These are phyloP conservation scores for Selenia dentaria DNA, from an alignment of 2,888 invertebrate species.

Conservation along the genomic window DNA sequence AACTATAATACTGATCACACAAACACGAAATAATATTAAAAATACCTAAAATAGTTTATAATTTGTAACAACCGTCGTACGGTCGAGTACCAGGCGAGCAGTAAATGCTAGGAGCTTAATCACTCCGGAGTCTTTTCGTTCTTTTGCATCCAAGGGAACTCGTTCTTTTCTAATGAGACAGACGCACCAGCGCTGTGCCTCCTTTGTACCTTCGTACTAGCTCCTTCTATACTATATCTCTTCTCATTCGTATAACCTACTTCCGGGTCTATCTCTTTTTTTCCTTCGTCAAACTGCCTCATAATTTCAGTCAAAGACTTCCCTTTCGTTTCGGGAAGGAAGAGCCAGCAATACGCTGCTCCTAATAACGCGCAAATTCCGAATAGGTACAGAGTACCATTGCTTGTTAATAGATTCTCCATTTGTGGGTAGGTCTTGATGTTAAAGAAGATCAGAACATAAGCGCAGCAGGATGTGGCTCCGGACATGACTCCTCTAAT, in stretches of 20 bases:
- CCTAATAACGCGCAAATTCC: conserved; percentile 85
- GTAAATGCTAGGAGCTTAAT: conserved; percentile 28
- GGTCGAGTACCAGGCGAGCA: conserved; percentile 44
- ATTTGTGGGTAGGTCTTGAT: conserved; percentile 89
- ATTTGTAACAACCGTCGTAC: conserved; percentile 28
- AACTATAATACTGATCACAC: conserved; percentile 72
- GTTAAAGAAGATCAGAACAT: conserved; percentile 88
- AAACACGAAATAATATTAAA: conserved; percentile 36
- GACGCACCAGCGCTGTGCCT: conserved; percentile 73
- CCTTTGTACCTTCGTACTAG: conserved; percentile 56
- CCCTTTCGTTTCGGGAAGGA: conserved; percentile 89
- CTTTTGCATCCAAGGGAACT: conserved; percentile 55
- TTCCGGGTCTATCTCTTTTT: conserved; percentile 65
- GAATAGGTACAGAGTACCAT: conserved; percentile 87
- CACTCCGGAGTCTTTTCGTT: conserved; percentile 41
- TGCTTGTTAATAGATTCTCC: conserved; percentile 81
- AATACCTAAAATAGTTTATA: conserved; percentile 38
- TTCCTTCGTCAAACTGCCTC: conserved; percentile 81
- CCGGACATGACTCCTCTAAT: conserved; percentile 89
- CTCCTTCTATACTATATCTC: conserved; percentile 48
- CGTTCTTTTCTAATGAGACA: conserved; percentile 67
- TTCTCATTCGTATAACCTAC: conserved; percentile 56
- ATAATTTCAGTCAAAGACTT: conserved; percentile 88
- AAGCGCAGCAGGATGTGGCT: conserved; percentile 88
- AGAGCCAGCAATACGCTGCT: conserved; percentile 84